Evolutionary conservation across 1,140 invertebrate genomes (phyloP).

Genomic region (Teleogryllus occipitalis): DNA sequence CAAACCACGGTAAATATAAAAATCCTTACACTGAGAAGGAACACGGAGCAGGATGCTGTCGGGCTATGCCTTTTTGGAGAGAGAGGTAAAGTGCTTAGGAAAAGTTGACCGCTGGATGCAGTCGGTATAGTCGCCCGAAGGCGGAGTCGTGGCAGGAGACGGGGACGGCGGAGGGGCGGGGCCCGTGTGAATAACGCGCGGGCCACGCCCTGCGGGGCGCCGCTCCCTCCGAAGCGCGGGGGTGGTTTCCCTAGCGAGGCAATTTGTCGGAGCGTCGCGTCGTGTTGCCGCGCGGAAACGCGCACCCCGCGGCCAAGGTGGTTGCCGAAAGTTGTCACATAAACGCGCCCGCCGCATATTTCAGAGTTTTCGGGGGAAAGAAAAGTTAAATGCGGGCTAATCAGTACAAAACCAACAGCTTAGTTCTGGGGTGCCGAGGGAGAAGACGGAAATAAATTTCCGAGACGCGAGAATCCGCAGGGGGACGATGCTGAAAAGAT

Average conservation of each 20-base stretch:
- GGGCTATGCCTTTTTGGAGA: too few relatives aligned
- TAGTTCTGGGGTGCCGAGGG: not conserved
- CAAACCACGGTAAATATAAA: too few relatives aligned
- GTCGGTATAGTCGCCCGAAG: too few relatives aligned
- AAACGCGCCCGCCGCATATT: not conserved
- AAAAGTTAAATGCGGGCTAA: slow-evolving; percentile 1
- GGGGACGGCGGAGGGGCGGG: too few relatives aligned
- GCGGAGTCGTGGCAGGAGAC: too few relatives aligned
- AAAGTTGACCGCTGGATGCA: too few relatives aligned
- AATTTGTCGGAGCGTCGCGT: not conserved
- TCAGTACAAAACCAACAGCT: not conserved
- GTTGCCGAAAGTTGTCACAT: not conserved
- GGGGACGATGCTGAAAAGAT: not conserved
- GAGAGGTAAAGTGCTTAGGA: too few relatives aligned
- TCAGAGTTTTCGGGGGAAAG: not conserved
- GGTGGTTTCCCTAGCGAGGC: not conserved
- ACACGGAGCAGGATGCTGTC: too few relatives aligned
- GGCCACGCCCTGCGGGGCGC: too few relatives aligned
- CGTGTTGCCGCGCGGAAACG: too few relatives aligned
- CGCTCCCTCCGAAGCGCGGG: not conserved
- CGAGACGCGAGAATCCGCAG: not conserved
- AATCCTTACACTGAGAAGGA: too few relatives aligned
- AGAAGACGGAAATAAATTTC: not conserved
- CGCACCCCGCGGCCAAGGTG: not conserved
- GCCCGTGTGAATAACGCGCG: not conserved